Percentiles rank a stretch among this genome's conserved stretches.
phyloP scores from a whole-genome alignment of 2,888 invertebrate species.

The Aphrophora alni region DNA sequence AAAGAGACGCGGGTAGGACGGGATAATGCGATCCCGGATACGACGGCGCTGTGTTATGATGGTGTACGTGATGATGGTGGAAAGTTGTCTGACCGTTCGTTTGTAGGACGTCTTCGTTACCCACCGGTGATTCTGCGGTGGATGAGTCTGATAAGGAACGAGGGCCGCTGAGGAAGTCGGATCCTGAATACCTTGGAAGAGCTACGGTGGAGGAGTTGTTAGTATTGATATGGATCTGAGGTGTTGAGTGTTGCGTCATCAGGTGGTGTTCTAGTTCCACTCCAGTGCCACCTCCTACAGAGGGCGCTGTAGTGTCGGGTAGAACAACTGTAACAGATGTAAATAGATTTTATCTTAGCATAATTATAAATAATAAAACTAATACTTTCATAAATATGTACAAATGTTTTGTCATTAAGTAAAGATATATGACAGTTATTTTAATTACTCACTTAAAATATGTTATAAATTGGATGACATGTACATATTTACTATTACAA shows the following conservation, averaged over 20 bases:
- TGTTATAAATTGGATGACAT: too few relatives aligned
- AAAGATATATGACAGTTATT: too few relatives aligned
- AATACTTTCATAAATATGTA: too few relatives aligned
- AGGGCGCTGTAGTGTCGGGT: constrained; percentile 16
- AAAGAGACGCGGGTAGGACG: constrained; percentile 79
- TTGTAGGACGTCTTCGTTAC: constrained; percentile 43
- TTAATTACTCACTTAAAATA: too few relatives aligned
- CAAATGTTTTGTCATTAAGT: too few relatives aligned
- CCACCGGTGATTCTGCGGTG: constrained; percentile 55
- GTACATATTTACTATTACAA: too few relatives aligned
- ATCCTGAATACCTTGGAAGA: constrained; percentile 63
- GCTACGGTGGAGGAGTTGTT: constrained; percentile 63
- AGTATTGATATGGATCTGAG: constrained; percentile 35
- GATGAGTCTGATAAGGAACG: constrained; percentile 83
- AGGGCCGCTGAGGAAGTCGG: constrained; percentile 74
- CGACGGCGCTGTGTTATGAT: constrained; percentile 55
- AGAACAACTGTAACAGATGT: constrained; percentile 14
- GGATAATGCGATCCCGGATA: constrained; percentile 57
- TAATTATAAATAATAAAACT: too few relatives aligned
- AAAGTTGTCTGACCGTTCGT: constrained; percentile 51
- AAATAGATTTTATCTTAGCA: background rate
- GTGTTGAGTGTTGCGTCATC: constrained; percentile 46
- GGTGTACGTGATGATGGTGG: constrained; percentile 62
- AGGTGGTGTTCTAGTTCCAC: constrained; percentile 55
- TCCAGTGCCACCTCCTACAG: constrained; percentile 30